A percentile compares a stretch with the other conserved stretches of the same genome.
Evolutionary conservation across 1,140 invertebrate genomes (phyloP).

Genomic region (Manduca sexta): DNA sequence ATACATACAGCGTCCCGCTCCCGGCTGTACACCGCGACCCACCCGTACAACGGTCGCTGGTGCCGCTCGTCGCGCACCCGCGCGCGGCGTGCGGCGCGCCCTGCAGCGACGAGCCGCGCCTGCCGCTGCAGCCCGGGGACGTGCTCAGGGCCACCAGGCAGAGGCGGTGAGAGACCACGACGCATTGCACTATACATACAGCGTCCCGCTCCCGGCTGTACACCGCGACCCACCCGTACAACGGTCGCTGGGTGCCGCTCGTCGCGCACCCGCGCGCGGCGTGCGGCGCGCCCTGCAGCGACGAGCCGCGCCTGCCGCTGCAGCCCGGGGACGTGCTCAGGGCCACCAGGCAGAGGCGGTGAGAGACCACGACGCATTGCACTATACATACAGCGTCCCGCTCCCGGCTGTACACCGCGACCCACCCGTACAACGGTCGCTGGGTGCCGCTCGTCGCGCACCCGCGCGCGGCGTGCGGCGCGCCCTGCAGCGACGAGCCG

Average conservation of each 20-base stretch:
- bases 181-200: not conserved
- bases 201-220: conserved; percentile 79
- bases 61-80: conserved; percentile 85
- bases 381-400: conserved; percentile 34
- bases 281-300: conserved; percentile 86
- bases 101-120: conserved; percentile 88
- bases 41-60: conserved; percentile 82
- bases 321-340: conserved; percentile 81
- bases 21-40: conserved; percentile 79
- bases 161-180: conserved; percentile 81
- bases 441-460: conserved; percentile 87
- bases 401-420: conserved; percentile 81
- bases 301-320: conserved; percentile 88
- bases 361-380: conserved; percentile 29
- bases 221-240: conserved; percentile 76
- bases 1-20: conserved; percentile 64
- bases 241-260: conserved; percentile 87
- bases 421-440: conserved; percentile 80
- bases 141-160: conserved; percentile 89
- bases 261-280: conserved; percentile 83
- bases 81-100: conserved; percentile 84
- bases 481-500: conserved; percentile 90
- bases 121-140: conserved; percentile 83
- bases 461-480: conserved; percentile 80
- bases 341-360: conserved; percentile 92